Conservation (phyloP, 2,797 vertebrate genomes). For the Karalla daura region DNA sequence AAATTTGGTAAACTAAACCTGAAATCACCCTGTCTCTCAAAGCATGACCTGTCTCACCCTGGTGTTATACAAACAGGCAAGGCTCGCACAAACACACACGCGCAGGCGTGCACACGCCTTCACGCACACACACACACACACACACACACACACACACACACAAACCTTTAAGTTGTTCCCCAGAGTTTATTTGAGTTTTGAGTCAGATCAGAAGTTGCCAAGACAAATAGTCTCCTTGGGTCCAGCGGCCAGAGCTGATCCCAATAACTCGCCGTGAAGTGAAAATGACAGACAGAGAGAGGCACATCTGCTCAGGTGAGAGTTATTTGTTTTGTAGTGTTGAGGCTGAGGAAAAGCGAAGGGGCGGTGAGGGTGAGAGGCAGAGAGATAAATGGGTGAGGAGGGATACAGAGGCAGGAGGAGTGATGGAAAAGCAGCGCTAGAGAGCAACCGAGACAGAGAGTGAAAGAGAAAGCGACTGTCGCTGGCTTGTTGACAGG, state of each 20-base stretch:
- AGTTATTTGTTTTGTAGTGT: conserved; percentile 73
- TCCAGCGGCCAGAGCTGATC: conserved; percentile 56
- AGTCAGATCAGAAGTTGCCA: conserved; percentile 62
- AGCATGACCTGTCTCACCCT: conserved; percentile 50
- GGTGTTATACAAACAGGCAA: conserved; percentile 43
- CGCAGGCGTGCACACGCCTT: neutral
- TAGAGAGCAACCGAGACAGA: conserved; percentile 57
- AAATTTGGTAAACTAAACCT: conserved; percentile 50
- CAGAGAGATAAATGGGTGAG: conserved; percentile 62
- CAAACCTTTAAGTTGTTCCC: conserved; percentile 51
- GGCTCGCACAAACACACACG: neutral
- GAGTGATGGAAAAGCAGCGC: conserved; percentile 64
- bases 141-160: conserved; percentile 15
- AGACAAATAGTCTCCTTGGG: conserved; percentile 60
- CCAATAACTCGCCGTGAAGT: conserved; percentile 60
- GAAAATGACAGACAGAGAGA: conserved; percentile 59
- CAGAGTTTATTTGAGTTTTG: conserved; percentile 63
- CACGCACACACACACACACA: conserved; percentile 11
- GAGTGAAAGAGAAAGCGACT: conserved; percentile 72
- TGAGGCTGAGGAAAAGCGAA: conserved; percentile 45
- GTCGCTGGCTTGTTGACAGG: conserved; percentile 77
- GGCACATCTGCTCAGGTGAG: conserved; percentile 61
- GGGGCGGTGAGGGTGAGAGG: conserved; percentile 48
- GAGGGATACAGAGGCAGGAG: conserved; percentile 58
- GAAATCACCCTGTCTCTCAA: conserved; percentile 45